Conservation (phyloP, 1,140 invertebrate species). For the Babylonia areolata region DNA sequence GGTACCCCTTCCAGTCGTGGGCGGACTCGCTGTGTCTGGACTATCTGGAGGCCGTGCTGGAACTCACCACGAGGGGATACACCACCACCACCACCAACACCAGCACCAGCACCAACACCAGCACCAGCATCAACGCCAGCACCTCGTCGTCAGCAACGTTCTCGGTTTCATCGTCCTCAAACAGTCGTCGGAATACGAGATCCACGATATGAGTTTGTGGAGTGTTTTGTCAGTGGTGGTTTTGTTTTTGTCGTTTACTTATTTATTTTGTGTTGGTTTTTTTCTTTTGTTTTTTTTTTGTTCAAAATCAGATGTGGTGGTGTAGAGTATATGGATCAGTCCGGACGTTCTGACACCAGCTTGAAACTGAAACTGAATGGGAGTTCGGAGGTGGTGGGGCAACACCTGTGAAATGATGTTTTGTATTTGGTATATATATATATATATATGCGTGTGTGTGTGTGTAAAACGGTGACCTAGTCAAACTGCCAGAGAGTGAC, state of each 20-base stretch:
- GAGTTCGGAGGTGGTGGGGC: too few species aligned
- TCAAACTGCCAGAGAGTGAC: too few species aligned
- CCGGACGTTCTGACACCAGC: neutral
- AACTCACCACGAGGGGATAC: slow-evolving; percentile 48
- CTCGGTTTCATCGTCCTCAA: too few species aligned
- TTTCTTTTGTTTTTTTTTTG: neutral
- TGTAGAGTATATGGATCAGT: neutral
- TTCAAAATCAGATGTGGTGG: neutral
- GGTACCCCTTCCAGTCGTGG: slow-evolving; percentile 53
- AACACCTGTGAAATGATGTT: too few species aligned
- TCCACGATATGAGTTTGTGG: slow-evolving; percentile 27
- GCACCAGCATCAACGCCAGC: neutral
- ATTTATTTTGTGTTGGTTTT: neutral
- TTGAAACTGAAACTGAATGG: too few species aligned
- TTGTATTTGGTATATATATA: too few species aligned
- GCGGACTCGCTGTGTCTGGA: slow-evolving; percentile 56
- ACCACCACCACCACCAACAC: neutral
- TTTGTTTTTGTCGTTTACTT: neutral
- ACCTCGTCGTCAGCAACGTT: too few species aligned
- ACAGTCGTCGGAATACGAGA: neutral
- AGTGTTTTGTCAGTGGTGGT: neutral
- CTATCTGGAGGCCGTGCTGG: slow-evolving; percentile 59
- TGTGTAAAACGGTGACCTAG: too few species aligned
- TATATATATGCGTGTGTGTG: too few species aligned
- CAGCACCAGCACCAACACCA: neutral